Base-by-base conservation (phyloP, 2,797 vertebrate genomes). In the Threskiornis aethiopicus region DNA sequence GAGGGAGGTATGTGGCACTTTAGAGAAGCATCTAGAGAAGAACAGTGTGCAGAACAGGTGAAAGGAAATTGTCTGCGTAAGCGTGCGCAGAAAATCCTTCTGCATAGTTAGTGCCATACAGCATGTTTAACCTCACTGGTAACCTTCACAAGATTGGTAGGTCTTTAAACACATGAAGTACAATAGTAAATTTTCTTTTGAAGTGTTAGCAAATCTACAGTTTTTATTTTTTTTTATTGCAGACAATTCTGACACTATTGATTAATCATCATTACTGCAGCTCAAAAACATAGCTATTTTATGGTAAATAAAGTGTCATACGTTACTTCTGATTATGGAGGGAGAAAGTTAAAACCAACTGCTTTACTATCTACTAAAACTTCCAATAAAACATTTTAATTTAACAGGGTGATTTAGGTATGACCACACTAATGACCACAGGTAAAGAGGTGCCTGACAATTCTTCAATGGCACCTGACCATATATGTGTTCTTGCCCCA, bases 401-500 rank as follows among this genome's bases (percentile, higher is more conserved):
- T 71, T 41, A 81, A 58, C 21, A 51, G 44, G 28, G 5, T 62
- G 66, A 51, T 10, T 70, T 70, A 61, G 5, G 5, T 20, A 25
- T 11, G 16, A 25, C 29, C 81, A 58, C 15, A 39, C 29, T 66
- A 61, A 71, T 31, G 22, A 79, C 26, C 16, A 58, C 31, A 44
- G 12, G 29, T 52, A 15, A 72, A 66, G 20, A 59, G 11, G 7
- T 14, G 11, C 31, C 31, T 3, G 11, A 33, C 31, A 79, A 31
- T 46, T 83, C 44, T 69, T 46, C 76, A 86, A 0, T 1, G 51
- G 71, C 41, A 61, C 29, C 14, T 39, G 37, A 62, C n/a, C 26
- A 35, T 5, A 62, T 5, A 14, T 0, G 2, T 12, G 16, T 11
- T 46, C 31, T 33, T 57, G 52, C 2, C 13, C 21, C 33, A 58